A percentile compares a stretch with the other conserved stretches of the same genome.
Evolutionary conservation across 2,113 vertebrate species (phyloP).

Genomic region (Lagenorhynchus albirostris): DNA sequence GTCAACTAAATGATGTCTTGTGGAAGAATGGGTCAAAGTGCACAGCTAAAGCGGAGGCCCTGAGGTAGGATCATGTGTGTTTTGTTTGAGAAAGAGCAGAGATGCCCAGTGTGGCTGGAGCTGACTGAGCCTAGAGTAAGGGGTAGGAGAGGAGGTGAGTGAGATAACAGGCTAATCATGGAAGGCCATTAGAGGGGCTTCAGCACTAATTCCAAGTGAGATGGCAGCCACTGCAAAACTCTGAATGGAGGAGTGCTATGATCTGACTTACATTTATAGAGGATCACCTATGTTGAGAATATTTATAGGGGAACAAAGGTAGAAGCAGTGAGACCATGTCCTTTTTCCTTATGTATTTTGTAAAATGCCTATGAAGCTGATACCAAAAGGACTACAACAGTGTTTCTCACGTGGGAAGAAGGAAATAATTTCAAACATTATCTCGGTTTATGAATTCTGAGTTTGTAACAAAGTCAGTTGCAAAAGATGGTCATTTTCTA

Average conservation of each 20-base stretch:
- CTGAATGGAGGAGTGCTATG: neutral
- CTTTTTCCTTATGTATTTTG: neutral
- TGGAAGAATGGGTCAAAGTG: neutral
- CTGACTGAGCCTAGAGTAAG: neutral
- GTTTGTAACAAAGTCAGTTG: neutral
- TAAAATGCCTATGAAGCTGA: neutral
- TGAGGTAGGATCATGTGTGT: neutral
- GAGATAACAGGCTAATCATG: neutral
- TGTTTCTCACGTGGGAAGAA: neutral
- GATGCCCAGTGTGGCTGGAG: neutral
- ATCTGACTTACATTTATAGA: neutral
- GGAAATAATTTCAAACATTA: conserved; percentile 20
- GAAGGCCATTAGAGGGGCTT: neutral
- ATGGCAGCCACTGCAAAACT: neutral
- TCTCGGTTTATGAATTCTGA: neutral
- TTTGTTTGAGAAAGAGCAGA: conserved; percentile 1
- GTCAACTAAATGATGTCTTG: neutral
- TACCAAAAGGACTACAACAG: neutral
- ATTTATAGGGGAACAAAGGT: neutral
- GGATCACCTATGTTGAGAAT: neutral
- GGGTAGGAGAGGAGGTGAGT: neutral
- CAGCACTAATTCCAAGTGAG: neutral
- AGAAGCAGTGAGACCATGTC: neutral
- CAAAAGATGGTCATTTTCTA: neutral
- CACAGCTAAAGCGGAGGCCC: neutral